Percentiles rank a stretch among this genome's conserved stretches.
phyloP scores from a whole-genome alignment of 1,140 invertebrate species.

The Penaeus japonicus region DNA sequence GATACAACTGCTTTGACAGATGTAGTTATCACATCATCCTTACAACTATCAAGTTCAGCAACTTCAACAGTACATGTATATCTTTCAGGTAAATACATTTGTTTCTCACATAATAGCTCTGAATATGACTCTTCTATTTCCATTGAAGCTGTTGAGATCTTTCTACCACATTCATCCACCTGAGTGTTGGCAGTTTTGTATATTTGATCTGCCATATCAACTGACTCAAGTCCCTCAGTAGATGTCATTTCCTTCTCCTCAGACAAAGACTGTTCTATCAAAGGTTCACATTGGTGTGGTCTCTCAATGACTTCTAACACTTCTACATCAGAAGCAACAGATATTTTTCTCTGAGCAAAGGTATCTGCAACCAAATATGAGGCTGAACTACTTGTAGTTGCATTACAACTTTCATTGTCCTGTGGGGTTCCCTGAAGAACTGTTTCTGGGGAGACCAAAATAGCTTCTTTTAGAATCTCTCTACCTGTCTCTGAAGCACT shows the following conservation, averaged over 20 bases:
- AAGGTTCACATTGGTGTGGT: no score
- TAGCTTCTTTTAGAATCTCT: slow-evolving; percentile 1
- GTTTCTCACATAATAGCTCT: not conserved
- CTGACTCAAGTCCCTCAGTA: no score
- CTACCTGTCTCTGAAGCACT: slow-evolving; percentile 14
- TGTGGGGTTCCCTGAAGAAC: not conserved
- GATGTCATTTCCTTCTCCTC: not conserved
- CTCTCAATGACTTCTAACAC: no score
- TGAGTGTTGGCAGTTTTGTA: no score
- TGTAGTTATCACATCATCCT: slow-evolving; percentile 12
- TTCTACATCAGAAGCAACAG: no score
- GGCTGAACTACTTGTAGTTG: no score
- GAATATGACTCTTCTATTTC: not conserved
- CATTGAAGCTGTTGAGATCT: slow-evolving; percentile 29
- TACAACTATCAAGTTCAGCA: not conserved
- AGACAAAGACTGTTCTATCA: not conserved
- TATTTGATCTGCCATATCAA: no score
- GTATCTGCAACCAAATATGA: no score
- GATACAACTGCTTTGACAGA: not conserved
- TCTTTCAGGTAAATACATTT: not conserved
- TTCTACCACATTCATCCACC: not conserved
- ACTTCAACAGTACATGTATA: slow-evolving; percentile 1
- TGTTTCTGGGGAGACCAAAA: slow-evolving; percentile 11
- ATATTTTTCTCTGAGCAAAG: no score
- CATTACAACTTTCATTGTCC: not conserved